Percentiles rank a stretch among this genome's conserved stretches.
phyloP scores from a whole-genome alignment of 2,888 invertebrate genomes.

The Hanleya hanleyi region DNA sequence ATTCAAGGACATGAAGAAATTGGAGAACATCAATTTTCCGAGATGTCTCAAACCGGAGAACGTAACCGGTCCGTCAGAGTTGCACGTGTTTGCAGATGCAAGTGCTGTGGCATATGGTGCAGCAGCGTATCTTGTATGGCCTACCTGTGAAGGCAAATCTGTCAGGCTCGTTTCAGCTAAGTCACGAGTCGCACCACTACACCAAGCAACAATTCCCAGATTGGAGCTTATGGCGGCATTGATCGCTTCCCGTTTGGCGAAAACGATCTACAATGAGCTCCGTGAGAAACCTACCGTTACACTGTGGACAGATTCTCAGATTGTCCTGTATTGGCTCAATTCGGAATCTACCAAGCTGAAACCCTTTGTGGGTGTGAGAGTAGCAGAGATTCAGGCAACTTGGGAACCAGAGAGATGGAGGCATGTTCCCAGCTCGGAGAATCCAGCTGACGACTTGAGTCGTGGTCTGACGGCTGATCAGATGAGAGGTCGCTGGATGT shows the following conservation, averaged over 20 bases:
- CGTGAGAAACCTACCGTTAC: slow-evolving; percentile 6
- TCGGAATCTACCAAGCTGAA: neutral
- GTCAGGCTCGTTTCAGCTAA: slow-evolving; percentile 15
- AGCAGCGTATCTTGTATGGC: slow-evolving; percentile 15
- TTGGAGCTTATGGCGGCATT: slow-evolving; percentile 21
- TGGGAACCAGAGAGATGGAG: slow-evolving; percentile 2
- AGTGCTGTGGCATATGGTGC: slow-evolving; percentile 20
- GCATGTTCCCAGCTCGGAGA: neutral
- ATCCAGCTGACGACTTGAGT: slow-evolving; percentile 12
- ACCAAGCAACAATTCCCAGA: slow-evolving; percentile 19
- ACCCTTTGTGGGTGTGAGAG: slow-evolving; percentile 2
- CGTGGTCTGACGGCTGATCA: neutral
- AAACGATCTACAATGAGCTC: slow-evolving; percentile 12
- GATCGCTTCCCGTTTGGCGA: slow-evolving; percentile 15
- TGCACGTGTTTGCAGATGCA: slow-evolving; percentile 20
- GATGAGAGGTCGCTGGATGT: slow-evolving; percentile 9
- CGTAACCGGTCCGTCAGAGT: neutral
- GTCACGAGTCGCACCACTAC: slow-evolving; percentile 21
- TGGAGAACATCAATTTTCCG: neutral
- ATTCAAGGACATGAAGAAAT: neutral
- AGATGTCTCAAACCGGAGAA: slow-evolving; percentile 16
- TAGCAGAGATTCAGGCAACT: slow-evolving; percentile 8
- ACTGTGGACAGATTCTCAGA: slow-evolving; percentile 5
- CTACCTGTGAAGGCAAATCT: neutral
- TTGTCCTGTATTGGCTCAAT: neutral